phyloP scores from a whole-genome alignment of 2,797 vertebrate species.

The Centropyge bicolor region DNA sequence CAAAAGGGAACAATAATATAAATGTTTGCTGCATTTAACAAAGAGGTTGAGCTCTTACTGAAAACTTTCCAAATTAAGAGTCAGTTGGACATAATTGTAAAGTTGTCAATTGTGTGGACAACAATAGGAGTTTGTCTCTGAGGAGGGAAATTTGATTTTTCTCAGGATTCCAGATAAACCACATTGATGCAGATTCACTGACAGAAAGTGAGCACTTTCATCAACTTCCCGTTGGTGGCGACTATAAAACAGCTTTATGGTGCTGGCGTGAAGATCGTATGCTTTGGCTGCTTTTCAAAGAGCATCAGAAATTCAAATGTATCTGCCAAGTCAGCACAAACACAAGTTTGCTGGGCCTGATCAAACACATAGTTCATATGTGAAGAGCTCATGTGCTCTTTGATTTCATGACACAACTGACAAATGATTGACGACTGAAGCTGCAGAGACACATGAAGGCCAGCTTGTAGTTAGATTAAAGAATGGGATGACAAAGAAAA shows the following conservation, averaged over 20 bases:
- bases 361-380: slow-evolving; percentile 74
- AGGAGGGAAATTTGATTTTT: slow-evolving; percentile 15
- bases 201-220: slow-evolving; percentile 52
- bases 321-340: slow-evolving; percentile 65
- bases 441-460: slow-evolving; percentile 65
- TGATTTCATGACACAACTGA: slow-evolving; percentile 71
- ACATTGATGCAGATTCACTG: slow-evolving; percentile 37
- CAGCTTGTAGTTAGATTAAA: slow-evolving; percentile 69
- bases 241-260: slow-evolving; percentile 60
- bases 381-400: slow-evolving; percentile 70
- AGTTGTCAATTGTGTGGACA: not conserved
- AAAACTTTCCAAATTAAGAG: slow-evolving; percentile 9
- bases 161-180: slow-evolving; percentile 29
- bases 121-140: not conserved
- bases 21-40: slow-evolving; percentile 1
- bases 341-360: slow-evolving; percentile 51
- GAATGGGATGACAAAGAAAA: slow-evolving; percentile 54
- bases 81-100: too few relatives aligned
- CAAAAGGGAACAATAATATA: not conserved
- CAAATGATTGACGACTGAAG: slow-evolving; percentile 72
- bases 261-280: slow-evolving; percentile 54
- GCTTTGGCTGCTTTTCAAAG: slow-evolving; percentile 76
- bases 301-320: slow-evolving; percentile 62
- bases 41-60: not conserved
- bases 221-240: slow-evolving; percentile 46